A percentile compares a stretch with the other conserved stretches of the same genome.
Conservation (phyloP, 1,140 invertebrate species). For the Drosophila nikananu region DNA sequence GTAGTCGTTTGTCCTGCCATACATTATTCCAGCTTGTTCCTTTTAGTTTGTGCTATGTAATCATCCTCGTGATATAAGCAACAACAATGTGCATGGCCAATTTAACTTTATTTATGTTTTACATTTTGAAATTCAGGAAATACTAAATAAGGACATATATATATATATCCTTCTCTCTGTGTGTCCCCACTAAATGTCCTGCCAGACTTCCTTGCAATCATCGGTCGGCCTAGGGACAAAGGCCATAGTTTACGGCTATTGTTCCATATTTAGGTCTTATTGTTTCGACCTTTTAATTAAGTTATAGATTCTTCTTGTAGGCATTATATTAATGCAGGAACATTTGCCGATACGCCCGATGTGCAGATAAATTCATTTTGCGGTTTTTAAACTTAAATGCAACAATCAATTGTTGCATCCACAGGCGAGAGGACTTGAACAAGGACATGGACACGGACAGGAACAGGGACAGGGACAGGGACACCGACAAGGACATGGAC, state of each 20-base stretch:
- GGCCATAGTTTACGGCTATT: constrained; percentile 57
- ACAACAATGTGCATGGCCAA: constrained; percentile 59
- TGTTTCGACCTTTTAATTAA: constrained; percentile 63
- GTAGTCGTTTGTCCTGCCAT: constrained; percentile 10
- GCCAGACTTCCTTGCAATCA: constrained; percentile 20
- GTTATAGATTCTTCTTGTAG: constrained; percentile 54
- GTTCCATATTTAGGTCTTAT: constrained; percentile 52
- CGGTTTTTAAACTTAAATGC: constrained; percentile 59
- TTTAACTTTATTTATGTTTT: constrained; percentile 62
- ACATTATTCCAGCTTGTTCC: constrained; percentile 11
- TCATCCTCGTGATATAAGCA: constrained; percentile 53
- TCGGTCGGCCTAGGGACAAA: constrained; percentile 16
- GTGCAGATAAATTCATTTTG: constrained; percentile 66
- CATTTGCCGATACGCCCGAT: constrained; percentile 10
- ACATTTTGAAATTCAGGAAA: constrained; percentile 62
- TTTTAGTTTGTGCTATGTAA: constrained; percentile 47
- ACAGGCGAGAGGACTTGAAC: constrained; percentile 9
- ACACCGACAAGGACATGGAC: constrained; percentile 41
- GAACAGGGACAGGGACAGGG: constrained; percentile 19
- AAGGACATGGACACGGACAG: constrained; percentile 1
- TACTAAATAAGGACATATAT: constrained; percentile 46
- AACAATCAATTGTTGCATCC: constrained; percentile 76
- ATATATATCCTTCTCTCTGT: constrained; percentile 18
- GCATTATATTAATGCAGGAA: constrained; percentile 38
- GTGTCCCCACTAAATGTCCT: constrained; percentile 46